These are phyloP conservation scores for Aricia artaxerxes DNA, from an alignment of 2,888 invertebrate genomes.

Conservation along the genomic window DNA sequence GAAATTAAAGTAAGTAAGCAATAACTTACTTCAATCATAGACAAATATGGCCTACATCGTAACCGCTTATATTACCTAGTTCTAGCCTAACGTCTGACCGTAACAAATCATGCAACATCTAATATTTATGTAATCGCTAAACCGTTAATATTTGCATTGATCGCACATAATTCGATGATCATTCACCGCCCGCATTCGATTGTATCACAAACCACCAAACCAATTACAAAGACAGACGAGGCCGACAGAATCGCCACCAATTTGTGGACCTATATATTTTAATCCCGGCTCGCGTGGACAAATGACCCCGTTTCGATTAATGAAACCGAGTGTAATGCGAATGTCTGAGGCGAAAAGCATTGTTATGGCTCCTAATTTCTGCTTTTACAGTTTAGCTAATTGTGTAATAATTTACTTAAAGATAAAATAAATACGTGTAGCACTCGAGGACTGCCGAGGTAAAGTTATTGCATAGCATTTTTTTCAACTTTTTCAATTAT, in stretches of 20 bases:
- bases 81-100: too few species aligned
- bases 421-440: too few species aligned
- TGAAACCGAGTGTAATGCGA: conserved; percentile 25
- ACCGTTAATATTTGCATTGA: conserved; percentile 8
- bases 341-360: background rate
- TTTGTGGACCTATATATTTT: conserved; percentile 72
- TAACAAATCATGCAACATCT: background rate
- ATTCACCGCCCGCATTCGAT: conserved; percentile 30
- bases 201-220: conserved; percentile 35
- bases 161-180: conserved; percentile 21
- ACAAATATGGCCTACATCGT: too few species aligned
- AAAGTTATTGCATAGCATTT: too few species aligned
- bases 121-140: background rate
- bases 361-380: background rate
- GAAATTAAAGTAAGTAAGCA: too few species aligned
- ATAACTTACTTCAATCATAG: too few species aligned
- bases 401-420: too few species aligned
- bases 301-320: conserved; percentile 31
- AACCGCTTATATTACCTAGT: too few species aligned
- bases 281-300: conserved; percentile 54
- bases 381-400: too few species aligned
- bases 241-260: conserved; percentile 64
- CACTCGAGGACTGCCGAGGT: too few species aligned
- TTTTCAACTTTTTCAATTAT: too few species aligned
- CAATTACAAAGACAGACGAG: conserved; percentile 54